phyloP scores from a whole-genome alignment of 2,797 vertebrate species.

The Serranus cabrilla region DNA sequence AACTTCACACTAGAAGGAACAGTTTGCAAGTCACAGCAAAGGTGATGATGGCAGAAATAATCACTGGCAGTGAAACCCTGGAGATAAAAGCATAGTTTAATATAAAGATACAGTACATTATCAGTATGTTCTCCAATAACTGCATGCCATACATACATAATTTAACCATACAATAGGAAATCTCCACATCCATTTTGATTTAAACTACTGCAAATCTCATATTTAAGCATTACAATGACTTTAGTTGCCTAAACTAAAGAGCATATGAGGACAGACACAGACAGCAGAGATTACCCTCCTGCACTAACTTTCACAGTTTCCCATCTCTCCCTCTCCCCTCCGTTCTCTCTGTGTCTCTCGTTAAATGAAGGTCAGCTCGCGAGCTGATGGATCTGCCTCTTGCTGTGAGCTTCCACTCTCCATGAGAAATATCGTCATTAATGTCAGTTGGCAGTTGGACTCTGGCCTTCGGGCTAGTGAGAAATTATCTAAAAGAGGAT shows the following conservation, averaged over 20 bases:
- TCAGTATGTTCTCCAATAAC: not conserved
- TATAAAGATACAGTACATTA: not conserved
- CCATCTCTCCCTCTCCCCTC: not conserved
- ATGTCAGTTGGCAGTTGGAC: slow-evolving; percentile 59
- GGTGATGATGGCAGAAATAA: not conserved
- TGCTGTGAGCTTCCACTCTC: slow-evolving; percentile 44
- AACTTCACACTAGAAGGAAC: not conserved
- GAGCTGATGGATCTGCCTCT: slow-evolving; percentile 56
- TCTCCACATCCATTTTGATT: not conserved
- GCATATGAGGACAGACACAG: slow-evolving; percentile 36
- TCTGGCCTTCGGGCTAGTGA: slow-evolving; percentile 53
- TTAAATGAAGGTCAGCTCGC: slow-evolving; percentile 64
- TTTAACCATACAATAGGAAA: not conserved
- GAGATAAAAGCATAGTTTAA: not conserved
- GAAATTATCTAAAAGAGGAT: slow-evolving; percentile 67
- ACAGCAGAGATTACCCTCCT: slow-evolving; percentile 18
- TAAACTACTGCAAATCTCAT: not conserved
- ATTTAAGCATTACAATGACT: slow-evolving; percentile 14
- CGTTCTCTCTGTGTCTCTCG: slow-evolving; percentile 19
- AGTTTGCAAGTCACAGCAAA: slow-evolving; percentile 1
- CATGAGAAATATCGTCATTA: slow-evolving; percentile 64
- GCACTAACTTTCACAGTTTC: slow-evolving; percentile 28
- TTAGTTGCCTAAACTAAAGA: slow-evolving; percentile 25
- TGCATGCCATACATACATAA: not conserved
- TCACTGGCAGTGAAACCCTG: not conserved